Percentiles rank a stretch among this genome's conserved stretches.
These are phyloP conservation scores for Ophion obscuratus DNA, from an alignment of 2,888 invertebrate species.

Conservation along the genomic window DNA sequence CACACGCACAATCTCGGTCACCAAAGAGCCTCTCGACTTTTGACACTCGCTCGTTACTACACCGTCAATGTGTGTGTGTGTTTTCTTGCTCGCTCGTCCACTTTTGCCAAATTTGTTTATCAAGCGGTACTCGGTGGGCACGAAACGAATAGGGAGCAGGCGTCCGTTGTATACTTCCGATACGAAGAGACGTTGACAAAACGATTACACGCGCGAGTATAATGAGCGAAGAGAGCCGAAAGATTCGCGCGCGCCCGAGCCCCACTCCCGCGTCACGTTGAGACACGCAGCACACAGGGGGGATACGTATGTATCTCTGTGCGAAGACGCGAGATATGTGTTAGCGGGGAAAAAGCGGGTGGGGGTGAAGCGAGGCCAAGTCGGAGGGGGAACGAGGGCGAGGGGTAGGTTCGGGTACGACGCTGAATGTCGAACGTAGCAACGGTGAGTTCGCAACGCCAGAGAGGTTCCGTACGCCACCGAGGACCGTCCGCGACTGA, in stretches of 20 bases:
- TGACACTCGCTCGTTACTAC: not conserved
- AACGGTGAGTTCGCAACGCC: not conserved
- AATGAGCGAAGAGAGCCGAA: slow-evolving; percentile 6
- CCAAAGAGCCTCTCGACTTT: not conserved
- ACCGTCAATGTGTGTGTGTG: slow-evolving; percentile 13
- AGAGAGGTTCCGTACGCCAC: slow-evolving; percentile 67
- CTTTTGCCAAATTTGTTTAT: not conserved
- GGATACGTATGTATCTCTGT: no score
- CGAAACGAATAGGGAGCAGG: no score
- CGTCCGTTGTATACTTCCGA: no score
- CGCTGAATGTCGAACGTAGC: slow-evolving; percentile 32
- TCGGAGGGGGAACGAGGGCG: slow-evolving; percentile 7
- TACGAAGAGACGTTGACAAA: slow-evolving; percentile 11
- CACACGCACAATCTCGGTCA: slow-evolving; percentile 17
- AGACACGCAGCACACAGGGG: not conserved
- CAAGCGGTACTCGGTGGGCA: not conserved
- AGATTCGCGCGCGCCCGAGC: slow-evolving; percentile 25
- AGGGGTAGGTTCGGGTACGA: slow-evolving; percentile 49
- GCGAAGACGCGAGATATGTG: not conserved
- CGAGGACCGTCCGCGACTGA: slow-evolving; percentile 79
- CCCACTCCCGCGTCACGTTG: slow-evolving; percentile 2
- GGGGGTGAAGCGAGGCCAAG: not conserved
- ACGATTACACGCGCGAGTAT: slow-evolving; percentile 12
- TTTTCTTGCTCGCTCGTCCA: not conserved
- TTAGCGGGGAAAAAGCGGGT: slow-evolving; percentile 13